Evolutionary conservation across 2,888 invertebrate genomes (phyloP).

Genomic region (Spicauda simplicius): DNA sequence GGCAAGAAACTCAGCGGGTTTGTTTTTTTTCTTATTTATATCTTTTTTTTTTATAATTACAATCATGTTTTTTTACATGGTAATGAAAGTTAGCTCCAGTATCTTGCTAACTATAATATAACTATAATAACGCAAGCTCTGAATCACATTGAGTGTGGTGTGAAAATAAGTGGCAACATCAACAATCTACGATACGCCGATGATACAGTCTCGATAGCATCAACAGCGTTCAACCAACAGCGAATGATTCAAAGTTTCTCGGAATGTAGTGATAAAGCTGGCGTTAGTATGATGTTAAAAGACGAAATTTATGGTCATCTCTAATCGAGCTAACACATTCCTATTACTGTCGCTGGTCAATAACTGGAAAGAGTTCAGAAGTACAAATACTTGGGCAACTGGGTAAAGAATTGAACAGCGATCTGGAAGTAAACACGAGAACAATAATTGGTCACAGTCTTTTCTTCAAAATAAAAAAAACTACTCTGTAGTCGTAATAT

Average conservation of each 20-base stretch:
- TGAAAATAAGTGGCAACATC: constrained; percentile 14
- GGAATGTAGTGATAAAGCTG: too few relatives aligned
- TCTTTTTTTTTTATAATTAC: too few relatives aligned
- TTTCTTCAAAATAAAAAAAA: neutral
- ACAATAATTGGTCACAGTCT: neutral
- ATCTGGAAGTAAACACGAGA: neutral
- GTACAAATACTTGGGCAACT: constrained; percentile 3
- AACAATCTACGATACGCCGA: constrained; percentile 18
- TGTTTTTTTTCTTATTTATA: too few relatives aligned
- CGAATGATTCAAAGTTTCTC: constrained; percentile 2
- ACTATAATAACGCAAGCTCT: constrained; percentile 18
- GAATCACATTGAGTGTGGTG: neutral
- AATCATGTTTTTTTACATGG: too few relatives aligned
- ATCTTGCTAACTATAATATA: too few relatives aligned
- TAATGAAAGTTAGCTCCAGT: too few relatives aligned
- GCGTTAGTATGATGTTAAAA: too few relatives aligned
- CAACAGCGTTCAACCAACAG: constrained; percentile 2
- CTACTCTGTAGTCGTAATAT: neutral
- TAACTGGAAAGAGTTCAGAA: neutral
- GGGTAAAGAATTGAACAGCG: neutral
- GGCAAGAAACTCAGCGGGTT: too few relatives aligned
- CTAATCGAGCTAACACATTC: neutral
- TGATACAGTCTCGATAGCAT: constrained; percentile 20
- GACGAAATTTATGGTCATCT: constrained; percentile 2
- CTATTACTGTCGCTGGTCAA: constrained; percentile 1